Conservation (phyloP, 2,113 vertebrate species). For the Gavia stellata region DNA sequence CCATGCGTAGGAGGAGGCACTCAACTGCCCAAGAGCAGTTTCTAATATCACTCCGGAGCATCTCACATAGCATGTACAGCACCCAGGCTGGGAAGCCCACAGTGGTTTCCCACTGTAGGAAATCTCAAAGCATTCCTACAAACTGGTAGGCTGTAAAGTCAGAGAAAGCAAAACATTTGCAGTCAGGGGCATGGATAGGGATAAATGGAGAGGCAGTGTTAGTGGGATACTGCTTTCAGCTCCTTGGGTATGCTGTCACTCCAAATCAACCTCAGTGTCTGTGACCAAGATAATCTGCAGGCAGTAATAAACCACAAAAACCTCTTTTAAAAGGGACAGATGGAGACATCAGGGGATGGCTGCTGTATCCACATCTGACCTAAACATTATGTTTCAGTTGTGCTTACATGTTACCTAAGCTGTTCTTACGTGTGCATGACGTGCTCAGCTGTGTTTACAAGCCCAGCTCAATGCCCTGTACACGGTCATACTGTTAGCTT, state of each 20-base stretch:
- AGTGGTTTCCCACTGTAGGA: background rate
- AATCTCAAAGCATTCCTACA: background rate
- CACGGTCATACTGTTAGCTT: background rate
- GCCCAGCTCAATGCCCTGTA: background rate
- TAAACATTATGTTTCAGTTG: background rate
- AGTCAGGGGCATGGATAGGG: background rate
- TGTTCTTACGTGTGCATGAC: background rate
- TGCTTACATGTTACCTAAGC: background rate
- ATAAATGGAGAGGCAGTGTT: background rate
- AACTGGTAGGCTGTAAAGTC: background rate
- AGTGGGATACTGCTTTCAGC: background rate
- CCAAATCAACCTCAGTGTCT: background rate
- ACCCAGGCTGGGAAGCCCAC: background rate
- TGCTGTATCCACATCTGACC: background rate
- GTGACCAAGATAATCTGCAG: background rate
- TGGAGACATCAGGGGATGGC: background rate
- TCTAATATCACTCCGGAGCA: background rate
- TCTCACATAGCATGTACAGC: fast-evolving
- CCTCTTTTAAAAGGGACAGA: background rate
- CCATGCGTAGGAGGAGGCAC: fast-evolving
- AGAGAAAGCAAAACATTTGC: background rate
- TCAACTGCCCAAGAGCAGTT: background rate
- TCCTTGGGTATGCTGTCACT: background rate
- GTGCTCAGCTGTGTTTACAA: background rate
- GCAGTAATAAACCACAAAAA: background rate